phyloP scores from a whole-genome alignment of 2,113 vertebrate genomes.

The Stomatorhinus ivindoensis region DNA sequence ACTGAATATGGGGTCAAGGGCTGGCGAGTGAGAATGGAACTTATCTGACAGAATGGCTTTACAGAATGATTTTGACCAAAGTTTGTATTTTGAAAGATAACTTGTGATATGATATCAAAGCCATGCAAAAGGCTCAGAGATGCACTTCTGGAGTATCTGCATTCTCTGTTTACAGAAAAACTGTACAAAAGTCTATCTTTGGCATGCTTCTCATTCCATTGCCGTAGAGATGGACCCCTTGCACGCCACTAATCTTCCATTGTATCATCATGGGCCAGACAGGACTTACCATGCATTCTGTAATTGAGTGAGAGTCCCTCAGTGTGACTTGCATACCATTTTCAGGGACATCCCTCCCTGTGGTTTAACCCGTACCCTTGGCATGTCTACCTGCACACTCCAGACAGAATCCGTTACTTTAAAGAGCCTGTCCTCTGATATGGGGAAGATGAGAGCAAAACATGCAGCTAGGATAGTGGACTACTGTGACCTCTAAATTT shows the following conservation, averaged over 20 bases:
- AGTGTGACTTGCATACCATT: not conserved
- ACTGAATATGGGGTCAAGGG: not conserved
- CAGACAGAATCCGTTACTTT: not conserved
- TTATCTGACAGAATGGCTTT: not conserved
- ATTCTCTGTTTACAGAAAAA: not conserved
- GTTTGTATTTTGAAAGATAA: not conserved
- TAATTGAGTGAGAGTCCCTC: not conserved
- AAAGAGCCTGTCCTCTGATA: not conserved
- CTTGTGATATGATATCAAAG: not conserved
- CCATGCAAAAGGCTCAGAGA: not conserved
- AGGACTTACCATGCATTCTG: not conserved
- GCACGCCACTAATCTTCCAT: not conserved
- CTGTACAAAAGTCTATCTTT: not conserved
- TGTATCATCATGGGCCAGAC: not conserved
- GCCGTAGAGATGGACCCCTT: not conserved
- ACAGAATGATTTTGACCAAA: not conserved
- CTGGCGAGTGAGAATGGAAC: not conserved
- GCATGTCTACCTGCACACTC: not conserved
- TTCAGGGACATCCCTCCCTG: not conserved
- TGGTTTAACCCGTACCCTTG: not conserved
- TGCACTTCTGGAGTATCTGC: not conserved
- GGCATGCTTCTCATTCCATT: not conserved
- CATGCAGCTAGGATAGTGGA: not conserved
- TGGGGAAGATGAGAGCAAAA: not conserved
- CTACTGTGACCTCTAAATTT: not conserved